Evolutionary conservation across 2,797 vertebrate genomes (phyloP), one percentile per base, ranked within the genome.

Genomic region (Natrix natrix): DNA sequence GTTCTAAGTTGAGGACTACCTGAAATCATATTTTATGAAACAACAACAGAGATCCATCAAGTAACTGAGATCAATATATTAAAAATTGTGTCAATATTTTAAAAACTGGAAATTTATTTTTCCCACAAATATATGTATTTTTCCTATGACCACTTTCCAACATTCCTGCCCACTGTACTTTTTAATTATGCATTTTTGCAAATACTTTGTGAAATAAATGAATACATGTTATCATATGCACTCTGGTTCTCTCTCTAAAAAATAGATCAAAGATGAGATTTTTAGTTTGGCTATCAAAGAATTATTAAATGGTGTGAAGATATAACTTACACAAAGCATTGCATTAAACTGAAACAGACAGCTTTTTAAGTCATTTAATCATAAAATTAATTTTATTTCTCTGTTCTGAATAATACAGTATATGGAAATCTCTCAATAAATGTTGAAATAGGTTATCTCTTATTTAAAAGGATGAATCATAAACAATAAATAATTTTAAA

Each of bases 41-140:
- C 87, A 55, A 43, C 74, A 55, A 32, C 74, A 43, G 8, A 55
- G 37, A 60, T 13, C 78, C 52, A 28, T 87, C 59, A 87, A 24
- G 83, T 86, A 55, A 48, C 28, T 52, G 60, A 78, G 43, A 90
- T 74, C 56, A 57, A 2, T 89, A 26, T 86, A 37, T 86, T 91
- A 89, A 63, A 88, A 91, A 86, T 54, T 69, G 89, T 60, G 90
- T 69, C 32, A 17, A 69, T 92, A 86, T 86, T 37, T 86, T 87
- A 43, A 92, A 56, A 92, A 78, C 37, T 48, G 43, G 32, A 90
- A 90, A 90, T 37, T 93, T 90, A 54, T 37, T 63, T 83, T 86
- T 83, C 91, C 14, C 87, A 37, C 3, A 8, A 78, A 59, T 66
- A 66, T 32, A 20, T 4, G 16, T 55, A 52, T 87, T 52, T 93